phyloP scores from a whole-genome alignment of 2,797 vertebrate species.

The Emydoidea blandingii region DNA sequence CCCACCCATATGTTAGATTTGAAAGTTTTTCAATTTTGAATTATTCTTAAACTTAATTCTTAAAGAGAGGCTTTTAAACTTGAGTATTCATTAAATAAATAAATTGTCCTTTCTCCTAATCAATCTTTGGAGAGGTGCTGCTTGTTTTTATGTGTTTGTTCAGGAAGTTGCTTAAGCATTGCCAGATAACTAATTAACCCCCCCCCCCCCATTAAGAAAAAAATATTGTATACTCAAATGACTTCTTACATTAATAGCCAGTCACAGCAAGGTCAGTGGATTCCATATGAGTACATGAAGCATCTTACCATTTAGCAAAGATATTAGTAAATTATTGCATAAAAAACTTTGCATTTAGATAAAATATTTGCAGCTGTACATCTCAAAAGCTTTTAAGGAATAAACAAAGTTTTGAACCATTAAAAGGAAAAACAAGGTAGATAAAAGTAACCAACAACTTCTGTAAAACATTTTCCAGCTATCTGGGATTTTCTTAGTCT shows the following conservation, averaged over 20 bases:
- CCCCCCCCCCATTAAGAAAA: not conserved
- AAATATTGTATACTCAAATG: not conserved
- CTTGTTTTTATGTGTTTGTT: not conserved
- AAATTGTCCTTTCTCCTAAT: slow-evolving; percentile 15
- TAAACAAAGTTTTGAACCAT: not conserved
- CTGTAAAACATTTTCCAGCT: not conserved
- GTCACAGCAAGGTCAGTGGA: too few species aligned
- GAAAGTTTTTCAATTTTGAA: not conserved
- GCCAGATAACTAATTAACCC: not conserved
- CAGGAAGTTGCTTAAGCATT: not conserved
- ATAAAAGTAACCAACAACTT: accelerated
- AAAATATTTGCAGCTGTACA: not conserved
- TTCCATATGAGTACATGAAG: not conserved
- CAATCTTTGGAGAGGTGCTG: not conserved
- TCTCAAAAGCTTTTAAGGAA: not conserved
- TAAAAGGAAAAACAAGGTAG: not conserved
- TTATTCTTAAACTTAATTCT: slow-evolving; percentile 5
- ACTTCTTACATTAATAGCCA: not conserved
- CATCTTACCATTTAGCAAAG: not conserved
- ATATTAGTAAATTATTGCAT: too few species aligned
- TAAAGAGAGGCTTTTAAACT: not conserved
- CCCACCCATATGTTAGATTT: not conserved
- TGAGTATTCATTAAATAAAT: slow-evolving; percentile 22
- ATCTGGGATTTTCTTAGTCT: not conserved
- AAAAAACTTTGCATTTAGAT: not conserved